Base-by-base conservation (phyloP, 2,797 vertebrate species). In the Gymnoscopelus braueri region DNA sequence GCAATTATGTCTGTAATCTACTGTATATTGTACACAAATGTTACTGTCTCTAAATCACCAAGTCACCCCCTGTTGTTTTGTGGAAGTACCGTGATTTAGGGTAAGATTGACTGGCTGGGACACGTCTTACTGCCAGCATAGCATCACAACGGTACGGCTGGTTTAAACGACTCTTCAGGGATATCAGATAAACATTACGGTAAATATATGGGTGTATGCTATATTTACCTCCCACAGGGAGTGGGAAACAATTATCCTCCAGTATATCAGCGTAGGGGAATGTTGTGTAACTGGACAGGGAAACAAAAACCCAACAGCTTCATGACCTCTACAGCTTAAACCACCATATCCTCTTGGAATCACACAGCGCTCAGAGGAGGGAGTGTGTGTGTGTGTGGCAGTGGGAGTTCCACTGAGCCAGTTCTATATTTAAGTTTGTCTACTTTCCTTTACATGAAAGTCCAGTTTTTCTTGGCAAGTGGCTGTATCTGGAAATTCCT, bases 401-500 rank as follows among this genome's bases (percentile, higher is more conserved):
- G 26, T 51, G 48, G 19, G 65, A 61, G 60, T 62, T 63, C 58
- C 52, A 59, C 44, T 64, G 60, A 60, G 71, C 49, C n/a, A 10
- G 23, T n/a, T 47, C 74, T 81, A 74, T 84, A 68, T 51, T 84
- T 82, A 78, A 69, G 64, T 60, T 39, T 35, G 54, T 65, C 9
- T 66, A 60, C 64, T 64, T 72, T 71, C 81, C 13, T 10, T n/a
- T 51, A 15, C 50, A 51, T 51, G 12, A 51, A 13, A 51, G 39
- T 68, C 57, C 48, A 75, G 77, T 82, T 67, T 74, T 70, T 51
- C 69, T 73, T 85, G 81, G 76, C 60, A 62, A 57, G 54, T 58
- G 72, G 53, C 13, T 13, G 52, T 48, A 49, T 63, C 63, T 63
- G 69, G 69, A 82, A 77, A 75, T 72, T 71, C 74, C 60, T n/a